phyloP scores from a whole-genome alignment of 2,113 vertebrate species.

The Crotalus viridis region DNA sequence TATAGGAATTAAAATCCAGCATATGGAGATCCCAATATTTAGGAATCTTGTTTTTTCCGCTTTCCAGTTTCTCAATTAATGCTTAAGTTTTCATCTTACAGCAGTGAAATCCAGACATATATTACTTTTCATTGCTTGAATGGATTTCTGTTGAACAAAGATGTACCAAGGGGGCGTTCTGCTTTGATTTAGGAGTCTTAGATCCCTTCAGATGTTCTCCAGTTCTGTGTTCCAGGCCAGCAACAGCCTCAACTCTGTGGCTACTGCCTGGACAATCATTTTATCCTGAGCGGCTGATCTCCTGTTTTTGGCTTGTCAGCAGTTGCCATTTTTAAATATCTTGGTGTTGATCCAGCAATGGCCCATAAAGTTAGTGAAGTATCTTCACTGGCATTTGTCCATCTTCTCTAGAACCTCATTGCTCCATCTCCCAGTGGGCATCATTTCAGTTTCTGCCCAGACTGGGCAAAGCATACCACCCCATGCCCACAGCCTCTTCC shows the following conservation, averaged over 20 bases:
- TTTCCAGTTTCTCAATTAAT: background rate
- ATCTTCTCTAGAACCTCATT: background rate
- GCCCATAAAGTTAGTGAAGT: background rate
- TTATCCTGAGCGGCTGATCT: background rate
- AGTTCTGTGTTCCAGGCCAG: background rate
- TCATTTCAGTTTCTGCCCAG: background rate
- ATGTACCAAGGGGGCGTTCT: background rate
- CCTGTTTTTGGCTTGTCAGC: background rate
- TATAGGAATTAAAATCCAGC: background rate
- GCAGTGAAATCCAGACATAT: background rate
- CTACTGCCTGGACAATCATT: background rate
- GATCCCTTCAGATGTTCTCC: background rate
- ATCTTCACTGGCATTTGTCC: background rate
- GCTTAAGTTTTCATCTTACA: background rate
- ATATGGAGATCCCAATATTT: background rate
- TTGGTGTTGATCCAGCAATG: background rate
- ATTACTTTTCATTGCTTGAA: background rate
- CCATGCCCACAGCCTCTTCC: background rate
- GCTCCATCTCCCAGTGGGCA: background rate
- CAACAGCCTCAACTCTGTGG: background rate
- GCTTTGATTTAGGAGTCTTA: background rate
- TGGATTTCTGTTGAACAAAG: background rate
- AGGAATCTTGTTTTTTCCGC: background rate
- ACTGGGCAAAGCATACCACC: background rate
- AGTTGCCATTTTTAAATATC: background rate